Evolutionary conservation across 2,888 invertebrate species (phyloP).

Genomic region (Epirrita christyi): DNA sequence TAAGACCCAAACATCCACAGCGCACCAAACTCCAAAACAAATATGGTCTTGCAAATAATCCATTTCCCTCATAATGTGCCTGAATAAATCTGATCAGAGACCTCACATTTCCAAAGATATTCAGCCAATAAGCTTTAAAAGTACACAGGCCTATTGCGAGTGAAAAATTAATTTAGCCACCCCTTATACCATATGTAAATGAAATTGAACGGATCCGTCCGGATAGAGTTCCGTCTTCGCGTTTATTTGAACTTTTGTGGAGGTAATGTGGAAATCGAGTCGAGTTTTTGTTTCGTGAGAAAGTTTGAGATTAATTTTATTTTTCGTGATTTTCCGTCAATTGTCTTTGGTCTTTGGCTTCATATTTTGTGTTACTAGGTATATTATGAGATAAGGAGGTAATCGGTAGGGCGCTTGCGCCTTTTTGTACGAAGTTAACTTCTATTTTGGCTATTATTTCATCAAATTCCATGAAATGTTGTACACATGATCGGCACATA

Average conservation of each 20-base stretch:
- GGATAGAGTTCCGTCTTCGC: conserved; percentile 13
- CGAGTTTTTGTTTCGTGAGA: conserved; percentile 38
- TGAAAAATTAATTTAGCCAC: conserved; percentile 65
- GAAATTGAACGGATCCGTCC: conserved; percentile 56
- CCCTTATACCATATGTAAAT: conserved; percentile 66
- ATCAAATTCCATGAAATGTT: too few species aligned
- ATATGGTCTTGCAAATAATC: conserved; percentile 8
- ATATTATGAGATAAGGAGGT: too few species aligned
- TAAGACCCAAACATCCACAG: too few species aligned
- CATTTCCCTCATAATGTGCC: conserved; percentile 8
- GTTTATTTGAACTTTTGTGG: conserved; percentile 27
- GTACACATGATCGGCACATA: too few species aligned
- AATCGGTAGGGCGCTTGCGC: too few species aligned
- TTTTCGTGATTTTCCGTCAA: conserved; percentile 2
- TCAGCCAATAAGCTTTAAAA: conserved; percentile 56
- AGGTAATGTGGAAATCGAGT: conserved; percentile 45
- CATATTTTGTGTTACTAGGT: background rate
- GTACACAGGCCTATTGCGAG: conserved; percentile 47
- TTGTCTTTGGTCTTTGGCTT: background rate
- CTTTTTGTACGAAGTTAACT: too few species aligned
- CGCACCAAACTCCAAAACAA: background rate
- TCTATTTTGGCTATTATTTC: too few species aligned
- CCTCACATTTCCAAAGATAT: conserved; percentile 34
- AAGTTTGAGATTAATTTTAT: conserved; percentile 32
- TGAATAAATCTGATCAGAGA: conserved; percentile 32